Percentiles rank a stretch among this genome's conserved stretches.
phyloP scores from a whole-genome alignment of 2,888 invertebrate genomes.

The Adineta ricciae region DNA sequence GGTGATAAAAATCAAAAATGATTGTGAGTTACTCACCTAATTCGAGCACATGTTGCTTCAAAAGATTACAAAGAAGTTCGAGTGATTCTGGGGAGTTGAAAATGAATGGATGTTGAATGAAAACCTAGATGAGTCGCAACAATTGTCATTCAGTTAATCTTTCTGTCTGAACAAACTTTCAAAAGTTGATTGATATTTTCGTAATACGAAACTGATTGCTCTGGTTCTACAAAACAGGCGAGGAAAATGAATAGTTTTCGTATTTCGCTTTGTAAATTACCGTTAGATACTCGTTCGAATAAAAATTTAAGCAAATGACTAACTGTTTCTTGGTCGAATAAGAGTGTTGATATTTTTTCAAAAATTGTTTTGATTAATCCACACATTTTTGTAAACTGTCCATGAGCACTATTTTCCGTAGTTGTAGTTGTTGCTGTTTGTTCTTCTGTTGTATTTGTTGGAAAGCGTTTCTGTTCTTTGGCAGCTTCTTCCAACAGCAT shows the following conservation, averaged over 20 bases:
- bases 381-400: slow-evolving; percentile 6
- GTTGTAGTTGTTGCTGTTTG: background rate
- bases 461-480: slow-evolving; percentile 18
- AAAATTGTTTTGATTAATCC: background rate
- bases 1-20: background rate
- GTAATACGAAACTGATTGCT: background rate
- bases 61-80: background rate
- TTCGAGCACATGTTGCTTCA: background rate
- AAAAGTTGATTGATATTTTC: background rate
- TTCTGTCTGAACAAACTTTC: background rate
- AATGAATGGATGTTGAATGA: slow-evolving; percentile 17
- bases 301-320: background rate
- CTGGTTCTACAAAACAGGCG: background rate
- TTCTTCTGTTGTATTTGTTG: background rate
- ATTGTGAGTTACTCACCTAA: background rate
- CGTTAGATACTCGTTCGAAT: slow-evolving; percentile 3
- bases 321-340: slow-evolving; percentile 18
- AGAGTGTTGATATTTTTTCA: slow-evolving; percentile 13
- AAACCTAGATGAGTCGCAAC: background rate
- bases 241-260: background rate
- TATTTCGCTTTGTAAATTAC: background rate
- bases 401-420: background rate
- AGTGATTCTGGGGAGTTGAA: background rate
- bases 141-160: background rate
- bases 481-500: background rate